Percentiles rank a stretch among this genome's conserved stretches.
Evolutionary conservation across 2,888 invertebrate genomes (phyloP).

Genomic region (Parnassius orleans): DNA sequence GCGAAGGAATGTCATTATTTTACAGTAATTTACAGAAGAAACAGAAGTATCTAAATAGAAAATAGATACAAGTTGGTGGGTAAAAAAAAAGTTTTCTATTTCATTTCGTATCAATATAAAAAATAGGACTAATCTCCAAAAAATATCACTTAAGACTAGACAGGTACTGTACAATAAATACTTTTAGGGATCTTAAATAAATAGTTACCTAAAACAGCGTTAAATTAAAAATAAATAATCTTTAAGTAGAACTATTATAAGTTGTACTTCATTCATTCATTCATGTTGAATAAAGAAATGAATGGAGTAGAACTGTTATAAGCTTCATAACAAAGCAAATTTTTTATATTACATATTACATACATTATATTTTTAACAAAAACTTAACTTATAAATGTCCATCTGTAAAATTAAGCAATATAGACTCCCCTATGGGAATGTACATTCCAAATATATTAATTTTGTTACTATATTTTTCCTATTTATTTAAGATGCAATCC

Average conservation of each 20-base stretch:
- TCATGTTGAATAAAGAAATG: no score
- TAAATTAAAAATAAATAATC: slow-evolving; percentile 30
- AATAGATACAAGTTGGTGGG: slow-evolving; percentile 51
- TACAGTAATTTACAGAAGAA: slow-evolving; percentile 20
- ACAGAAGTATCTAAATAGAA: slow-evolving; percentile 5
- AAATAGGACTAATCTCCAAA: slow-evolving; percentile 29
- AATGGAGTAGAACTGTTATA: slow-evolving; percentile 16
- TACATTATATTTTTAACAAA: no score
- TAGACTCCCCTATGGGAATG: no score
- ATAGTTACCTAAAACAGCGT: slow-evolving; percentile 28
- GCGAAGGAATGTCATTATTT: slow-evolving; percentile 59
- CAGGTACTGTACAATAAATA: slow-evolving; percentile 78
- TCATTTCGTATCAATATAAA: slow-evolving; percentile 42
- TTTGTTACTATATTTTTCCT: no score
- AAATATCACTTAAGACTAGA: slow-evolving; percentile 70
- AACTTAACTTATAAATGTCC: no score
- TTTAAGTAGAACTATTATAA: slow-evolving; percentile 24
- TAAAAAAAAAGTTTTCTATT: slow-evolving; percentile 33
- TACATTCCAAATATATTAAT: no score
- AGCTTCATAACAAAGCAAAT: background rate
- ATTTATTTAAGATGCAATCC: no score
- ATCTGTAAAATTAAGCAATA: no score
- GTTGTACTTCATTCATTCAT: background rate
- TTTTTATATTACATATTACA: no score
- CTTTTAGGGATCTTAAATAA: slow-evolving; percentile 53